These are phyloP conservation scores for Silurus glanis DNA, from an alignment of 2,113 vertebrate species.

Conservation along the genomic window DNA sequence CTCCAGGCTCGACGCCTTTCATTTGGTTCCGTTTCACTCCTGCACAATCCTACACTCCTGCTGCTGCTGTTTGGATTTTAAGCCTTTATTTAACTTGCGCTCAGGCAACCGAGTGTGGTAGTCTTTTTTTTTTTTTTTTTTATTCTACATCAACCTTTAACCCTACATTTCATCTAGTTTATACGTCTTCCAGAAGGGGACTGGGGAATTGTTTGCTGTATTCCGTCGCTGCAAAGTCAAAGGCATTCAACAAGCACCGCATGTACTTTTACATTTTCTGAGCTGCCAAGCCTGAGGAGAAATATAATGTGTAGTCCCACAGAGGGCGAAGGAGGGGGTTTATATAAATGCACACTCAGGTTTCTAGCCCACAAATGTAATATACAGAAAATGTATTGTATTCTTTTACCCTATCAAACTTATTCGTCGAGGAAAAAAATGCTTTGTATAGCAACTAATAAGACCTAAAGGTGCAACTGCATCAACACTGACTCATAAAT, in stretches of 20 bases:
- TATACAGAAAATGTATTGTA: neutral
- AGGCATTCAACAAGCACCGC: constrained; percentile 4
- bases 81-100: neutral
- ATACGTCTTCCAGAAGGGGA: neutral
- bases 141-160: neutral
- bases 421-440: neutral
- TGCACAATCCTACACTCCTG: neutral
- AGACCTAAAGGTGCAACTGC: neutral
- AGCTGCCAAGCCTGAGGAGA: neutral
- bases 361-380: neutral
- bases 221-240: neutral
- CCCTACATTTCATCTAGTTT: neutral
- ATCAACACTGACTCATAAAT: no score
- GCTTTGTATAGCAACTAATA: neutral
- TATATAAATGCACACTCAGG: neutral
- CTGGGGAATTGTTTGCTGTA: neutral
- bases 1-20: constrained; percentile 25
- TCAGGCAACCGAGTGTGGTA: neutral
- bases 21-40: constrained; percentile 24
- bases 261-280: constrained; percentile 4
- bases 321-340: no score
- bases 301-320: constrained; percentile 1
- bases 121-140: neutral
- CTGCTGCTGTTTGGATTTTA: constrained; percentile 24
- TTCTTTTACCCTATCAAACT: neutral